phyloP scores from a whole-genome alignment of 2,797 vertebrate genomes.

The Peromyscus aztecus region DNA sequence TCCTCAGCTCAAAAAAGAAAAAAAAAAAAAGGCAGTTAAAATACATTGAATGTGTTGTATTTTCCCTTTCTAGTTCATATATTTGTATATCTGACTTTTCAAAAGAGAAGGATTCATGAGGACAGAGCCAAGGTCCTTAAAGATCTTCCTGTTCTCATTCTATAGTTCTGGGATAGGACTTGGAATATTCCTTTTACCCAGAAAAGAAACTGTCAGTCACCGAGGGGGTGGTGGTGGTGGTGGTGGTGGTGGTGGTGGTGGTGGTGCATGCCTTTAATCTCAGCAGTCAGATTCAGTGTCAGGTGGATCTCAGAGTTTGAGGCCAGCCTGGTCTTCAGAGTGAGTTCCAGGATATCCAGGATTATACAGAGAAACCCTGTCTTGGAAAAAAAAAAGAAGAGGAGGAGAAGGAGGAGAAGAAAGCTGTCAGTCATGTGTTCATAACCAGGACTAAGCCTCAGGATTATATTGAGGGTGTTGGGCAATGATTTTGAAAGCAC shows the following conservation, averaged over 20 bases:
- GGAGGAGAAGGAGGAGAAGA: background rate
- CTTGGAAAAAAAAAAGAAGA: background rate
- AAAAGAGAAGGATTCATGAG: background rate
- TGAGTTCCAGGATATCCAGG: background rate
- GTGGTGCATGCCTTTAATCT: background rate
- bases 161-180: background rate
- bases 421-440: constrained; percentile 1
- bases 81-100: constrained; percentile 37
- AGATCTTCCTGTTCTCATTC: background rate
- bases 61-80: constrained; percentile 29
- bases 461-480: constrained; percentile 3
- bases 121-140: background rate
- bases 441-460: background rate
- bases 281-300: background rate
- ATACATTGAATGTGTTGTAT: constrained; percentile 1
- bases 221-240: background rate
- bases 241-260: background rate
- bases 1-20: too few species aligned
- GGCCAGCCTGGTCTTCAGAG: background rate
- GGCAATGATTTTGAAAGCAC: constrained; percentile 49
- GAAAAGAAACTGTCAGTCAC: constrained; percentile 23
- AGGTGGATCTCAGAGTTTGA: background rate
- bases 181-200: background rate
- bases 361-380: background rate
- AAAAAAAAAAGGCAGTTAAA: background rate